Evolutionary conservation across 2,797 vertebrate species (phyloP).

Genomic region (Bovichtus variegatus): DNA sequence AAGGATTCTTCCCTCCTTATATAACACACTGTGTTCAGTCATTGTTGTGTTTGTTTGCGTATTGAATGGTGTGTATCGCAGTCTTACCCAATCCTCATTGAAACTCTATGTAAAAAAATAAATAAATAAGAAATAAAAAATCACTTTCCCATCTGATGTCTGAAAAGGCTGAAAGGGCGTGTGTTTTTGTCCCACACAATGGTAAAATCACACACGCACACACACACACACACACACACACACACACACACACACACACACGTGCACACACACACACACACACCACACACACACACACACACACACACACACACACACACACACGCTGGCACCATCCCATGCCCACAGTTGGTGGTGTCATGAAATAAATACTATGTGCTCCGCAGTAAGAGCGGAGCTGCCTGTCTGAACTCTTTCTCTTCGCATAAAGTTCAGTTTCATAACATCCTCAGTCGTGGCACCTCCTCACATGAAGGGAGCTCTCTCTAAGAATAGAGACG

Average conservation of each 20-base stretch:
- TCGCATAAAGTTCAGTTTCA: slow-evolving; percentile 64
- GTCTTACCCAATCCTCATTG: not conserved
- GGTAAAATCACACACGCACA: slow-evolving; percentile 41
- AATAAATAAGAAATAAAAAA: no score
- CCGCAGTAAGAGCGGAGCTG: slow-evolving; percentile 55
- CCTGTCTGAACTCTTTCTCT: slow-evolving; percentile 44
- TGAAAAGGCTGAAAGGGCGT: slow-evolving; percentile 19
- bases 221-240: slow-evolving; percentile 15
- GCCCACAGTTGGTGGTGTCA: slow-evolving; percentile 75
- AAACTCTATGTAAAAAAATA: not conserved
- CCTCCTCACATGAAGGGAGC: slow-evolving; percentile 32
- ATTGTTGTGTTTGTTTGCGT: slow-evolving; percentile 5
- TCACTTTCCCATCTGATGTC: slow-evolving; percentile 24
- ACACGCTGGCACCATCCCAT: slow-evolving; percentile 50
- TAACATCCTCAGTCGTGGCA: slow-evolving; percentile 73
- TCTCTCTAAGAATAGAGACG: slow-evolving; percentile 56
- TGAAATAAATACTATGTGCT: slow-evolving; percentile 73
- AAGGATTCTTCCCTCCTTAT: slow-evolving; percentile 2
- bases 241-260: slow-evolving; percentile 19
- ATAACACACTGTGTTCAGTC: not conserved
- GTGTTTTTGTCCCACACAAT: slow-evolving; percentile 33
- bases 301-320: slow-evolving; percentile 15
- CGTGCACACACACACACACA: slow-evolving; percentile 28
- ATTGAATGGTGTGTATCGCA: not conserved
- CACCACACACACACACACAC: slow-evolving; percentile 21